These are phyloP conservation scores for Crax fasciolata DNA, from an alignment of 2,797 vertebrate species.

Conservation along the genomic window DNA sequence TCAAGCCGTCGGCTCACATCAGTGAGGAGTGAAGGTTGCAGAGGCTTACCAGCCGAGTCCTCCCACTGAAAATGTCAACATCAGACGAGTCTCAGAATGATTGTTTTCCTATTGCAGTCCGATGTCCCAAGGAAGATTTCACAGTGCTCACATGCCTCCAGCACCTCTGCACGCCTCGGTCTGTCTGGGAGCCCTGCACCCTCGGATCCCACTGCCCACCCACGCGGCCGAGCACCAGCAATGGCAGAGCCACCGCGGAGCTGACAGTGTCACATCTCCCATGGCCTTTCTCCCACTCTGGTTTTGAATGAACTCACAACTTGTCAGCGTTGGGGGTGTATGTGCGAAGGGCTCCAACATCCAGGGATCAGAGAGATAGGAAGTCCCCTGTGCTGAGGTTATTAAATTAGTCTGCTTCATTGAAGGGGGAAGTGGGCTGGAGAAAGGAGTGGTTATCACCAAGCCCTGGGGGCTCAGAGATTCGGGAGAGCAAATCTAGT, in stretches of 20 bases:
- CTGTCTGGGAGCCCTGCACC: background rate
- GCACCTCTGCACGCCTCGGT: background rate
- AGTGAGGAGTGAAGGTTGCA: background rate
- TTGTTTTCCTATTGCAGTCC: constrained; percentile 16
- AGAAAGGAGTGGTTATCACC: background rate
- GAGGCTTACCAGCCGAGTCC: background rate
- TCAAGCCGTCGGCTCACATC: background rate
- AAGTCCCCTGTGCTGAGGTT: background rate
- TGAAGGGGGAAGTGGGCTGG: constrained; percentile 20
- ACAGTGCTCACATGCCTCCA: background rate
- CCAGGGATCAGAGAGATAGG: background rate
- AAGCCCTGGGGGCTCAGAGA: background rate
- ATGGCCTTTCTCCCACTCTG: background rate
- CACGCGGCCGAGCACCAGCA: background rate
- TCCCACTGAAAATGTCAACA: constrained; percentile 31
- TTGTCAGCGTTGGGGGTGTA: background rate
- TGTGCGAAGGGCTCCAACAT: background rate
- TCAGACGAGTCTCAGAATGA: background rate
- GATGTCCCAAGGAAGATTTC: constrained; percentile 1
- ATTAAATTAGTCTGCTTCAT: constrained; percentile 35
- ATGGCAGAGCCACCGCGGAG: background rate
- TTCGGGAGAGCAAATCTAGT: accelerated
- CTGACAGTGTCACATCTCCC: background rate
- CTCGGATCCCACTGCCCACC: background rate
- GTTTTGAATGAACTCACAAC: constrained; percentile 14